Conservation (phyloP, 2,113 vertebrate genomes). For the Lichenostomus cassidix region DNA sequence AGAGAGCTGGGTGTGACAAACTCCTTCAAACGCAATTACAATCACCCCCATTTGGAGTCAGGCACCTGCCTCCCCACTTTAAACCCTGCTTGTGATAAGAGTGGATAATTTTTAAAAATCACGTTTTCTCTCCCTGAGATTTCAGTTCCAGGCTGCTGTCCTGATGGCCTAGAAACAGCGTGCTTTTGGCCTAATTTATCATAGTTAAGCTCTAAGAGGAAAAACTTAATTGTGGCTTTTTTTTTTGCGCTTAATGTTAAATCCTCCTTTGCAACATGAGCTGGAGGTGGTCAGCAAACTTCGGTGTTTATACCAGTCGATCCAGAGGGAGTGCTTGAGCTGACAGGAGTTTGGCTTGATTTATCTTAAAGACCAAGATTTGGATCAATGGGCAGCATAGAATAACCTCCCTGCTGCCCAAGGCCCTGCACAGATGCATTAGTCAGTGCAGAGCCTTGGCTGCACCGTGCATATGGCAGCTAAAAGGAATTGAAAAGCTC, state of each 20-base stretch:
- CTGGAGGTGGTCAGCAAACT: not conserved
- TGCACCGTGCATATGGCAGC: not conserved
- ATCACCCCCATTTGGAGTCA: not conserved
- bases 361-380: not conserved
- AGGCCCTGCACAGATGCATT: not conserved
- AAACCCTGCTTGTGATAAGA: accelerated
- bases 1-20: not conserved
- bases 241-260: not conserved
- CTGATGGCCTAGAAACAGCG: not conserved
- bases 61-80: not conserved
- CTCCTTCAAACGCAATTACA: not conserved
- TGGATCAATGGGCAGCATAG: not conserved
- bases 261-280: not conserved
- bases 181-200: not conserved
- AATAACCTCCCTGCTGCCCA: not conserved
- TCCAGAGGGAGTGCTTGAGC: slow-evolving; percentile 17
- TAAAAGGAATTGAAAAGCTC: not conserved
- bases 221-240: not conserved
- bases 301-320: not conserved
- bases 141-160: not conserved
- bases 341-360: slow-evolving; percentile 22
- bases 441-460: not conserved
- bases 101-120: not conserved
- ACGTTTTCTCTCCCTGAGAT: not conserved
- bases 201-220: not conserved